Evolutionary conservation across 2,113 vertebrate species (phyloP), one percentile per base, ranked within the genome.

Genomic region (Archilochus colubris): DNA sequence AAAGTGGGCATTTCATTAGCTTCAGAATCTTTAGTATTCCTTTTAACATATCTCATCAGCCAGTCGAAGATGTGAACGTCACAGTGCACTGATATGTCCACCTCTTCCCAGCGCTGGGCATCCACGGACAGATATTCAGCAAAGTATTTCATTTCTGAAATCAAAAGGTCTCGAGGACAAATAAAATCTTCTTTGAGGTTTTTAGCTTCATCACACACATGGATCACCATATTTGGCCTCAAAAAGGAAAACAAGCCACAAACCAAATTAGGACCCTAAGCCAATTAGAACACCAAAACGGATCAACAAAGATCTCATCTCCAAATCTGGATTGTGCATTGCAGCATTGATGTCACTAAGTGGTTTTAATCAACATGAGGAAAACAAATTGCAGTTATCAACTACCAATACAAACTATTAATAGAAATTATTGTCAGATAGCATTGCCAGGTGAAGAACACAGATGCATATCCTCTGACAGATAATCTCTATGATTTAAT

Each of bases 101-200:
- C 99, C 86, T 99, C 99, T 75, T 99, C 99, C 99, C 99, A 99
- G 91, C 99, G 98, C 98, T 99, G 99, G 23, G 98, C 92, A 86
- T 99, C 99, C 96, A 99, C 97, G 1, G 99, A 98, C 67, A 99
- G 96, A 94, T 99, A 99, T 95, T 99, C 99, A 22, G 98, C 98
- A 82, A 99, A 99, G 95, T 99, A 99, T 81, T 99, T 98, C 99
- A 99, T 99, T 98, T 99, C 99, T 33, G 98, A 99, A 62, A 99
- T 94, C 31, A 99, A 96, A 63, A 99, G 98, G 94, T 99, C 98
- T 93, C 99, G 98, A 78, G 99, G 99, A 88, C 99, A 99, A 48
- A 98, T 97, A 97, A 99, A 99, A 96, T 99, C 99, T 98, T 99
- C 99, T 96, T 98, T 99, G 87, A 99, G 98, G 96, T 99, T 99